Conservation (phyloP, 2,888 invertebrate species). For the Cheilosia soror region DNA sequence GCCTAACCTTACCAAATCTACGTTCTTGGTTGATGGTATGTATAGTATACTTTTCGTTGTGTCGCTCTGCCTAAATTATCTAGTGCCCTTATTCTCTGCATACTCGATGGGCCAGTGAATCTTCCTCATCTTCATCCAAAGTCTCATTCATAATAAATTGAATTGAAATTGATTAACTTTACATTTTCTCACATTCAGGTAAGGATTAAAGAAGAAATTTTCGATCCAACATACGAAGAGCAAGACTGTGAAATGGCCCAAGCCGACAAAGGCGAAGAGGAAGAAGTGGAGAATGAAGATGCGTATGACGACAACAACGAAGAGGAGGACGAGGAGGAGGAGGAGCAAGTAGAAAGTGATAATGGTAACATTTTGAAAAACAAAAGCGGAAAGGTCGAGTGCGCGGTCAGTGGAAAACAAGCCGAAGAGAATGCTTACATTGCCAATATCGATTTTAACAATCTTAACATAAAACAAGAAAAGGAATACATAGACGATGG, state of each 20-base stretch:
- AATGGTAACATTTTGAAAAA: not conserved
- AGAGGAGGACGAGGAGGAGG: conserved; percentile 3
- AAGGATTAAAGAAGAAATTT: conserved; percentile 58
- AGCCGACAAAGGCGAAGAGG: conserved; percentile 9
- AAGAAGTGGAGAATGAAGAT: conserved; percentile 4
- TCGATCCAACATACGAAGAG: conserved; percentile 42
- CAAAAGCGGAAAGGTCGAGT: not conserved
- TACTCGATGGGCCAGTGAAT: no score
- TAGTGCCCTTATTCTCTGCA: no score
- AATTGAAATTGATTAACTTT: conserved; percentile 3
- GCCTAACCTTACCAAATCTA: no score
- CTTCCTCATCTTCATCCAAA: no score
- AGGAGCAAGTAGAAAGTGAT: conserved; percentile 5
- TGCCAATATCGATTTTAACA: conserved; percentile 79
- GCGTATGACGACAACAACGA: not conserved
- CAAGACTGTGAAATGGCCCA: conserved; percentile 1
- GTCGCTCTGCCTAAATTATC: no score
- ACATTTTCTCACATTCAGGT: conserved; percentile 27
- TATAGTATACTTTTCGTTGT: no score
- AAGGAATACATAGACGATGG: conserved; percentile 77
- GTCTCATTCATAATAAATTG: no score
- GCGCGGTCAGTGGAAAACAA: conserved; percentile 12
- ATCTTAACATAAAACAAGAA: conserved; percentile 81
- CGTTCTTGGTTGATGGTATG: no score
- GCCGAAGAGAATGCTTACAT: conserved; percentile 79